Evolutionary conservation across 2,888 invertebrate species (phyloP).

Genomic region (Patella caerulea): DNA sequence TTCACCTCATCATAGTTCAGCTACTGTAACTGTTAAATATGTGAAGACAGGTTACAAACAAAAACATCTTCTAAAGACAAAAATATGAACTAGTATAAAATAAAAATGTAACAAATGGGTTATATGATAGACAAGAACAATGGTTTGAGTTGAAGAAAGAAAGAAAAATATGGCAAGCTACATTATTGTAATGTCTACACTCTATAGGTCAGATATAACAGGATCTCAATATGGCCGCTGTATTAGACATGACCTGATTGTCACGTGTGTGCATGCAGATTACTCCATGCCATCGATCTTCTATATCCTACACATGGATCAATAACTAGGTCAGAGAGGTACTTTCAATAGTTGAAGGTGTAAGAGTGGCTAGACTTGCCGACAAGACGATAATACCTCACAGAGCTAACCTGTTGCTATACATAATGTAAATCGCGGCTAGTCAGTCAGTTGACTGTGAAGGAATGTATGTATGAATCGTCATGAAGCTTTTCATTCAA

Average conservation of each 20-base stretch:
- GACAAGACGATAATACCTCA: constrained; percentile 11
- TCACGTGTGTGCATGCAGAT: constrained; percentile 11
- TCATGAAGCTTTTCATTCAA: not conserved
- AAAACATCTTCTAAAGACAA: too few species aligned
- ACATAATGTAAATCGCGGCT: constrained; percentile 1
- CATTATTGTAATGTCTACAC: constrained; percentile 2
- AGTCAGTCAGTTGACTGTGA: not conserved
- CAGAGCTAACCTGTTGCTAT: constrained; percentile 8
- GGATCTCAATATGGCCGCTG: constrained; percentile 10
- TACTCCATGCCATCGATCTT: constrained; percentile 11
- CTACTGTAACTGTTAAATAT: too few species aligned
- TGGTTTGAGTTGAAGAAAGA: not conserved
- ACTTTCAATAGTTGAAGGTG: constrained; percentile 11
- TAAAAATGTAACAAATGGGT: too few species aligned
- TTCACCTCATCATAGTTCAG: not conserved
- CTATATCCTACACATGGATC: constrained; percentile 7
- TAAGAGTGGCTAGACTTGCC: constrained; percentile 11
- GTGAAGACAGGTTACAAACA: too few species aligned
- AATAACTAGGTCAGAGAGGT: constrained; percentile 11
- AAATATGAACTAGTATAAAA: too few species aligned
- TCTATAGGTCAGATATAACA: constrained; percentile 13
- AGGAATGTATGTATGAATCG: constrained; percentile 1
- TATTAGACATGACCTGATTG: constrained; percentile 13
- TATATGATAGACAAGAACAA: too few species aligned
- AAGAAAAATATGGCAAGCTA: constrained; percentile 4